phyloP scores from a whole-genome alignment of 2,113 vertebrate species.

The Fregata magnificens region DNA sequence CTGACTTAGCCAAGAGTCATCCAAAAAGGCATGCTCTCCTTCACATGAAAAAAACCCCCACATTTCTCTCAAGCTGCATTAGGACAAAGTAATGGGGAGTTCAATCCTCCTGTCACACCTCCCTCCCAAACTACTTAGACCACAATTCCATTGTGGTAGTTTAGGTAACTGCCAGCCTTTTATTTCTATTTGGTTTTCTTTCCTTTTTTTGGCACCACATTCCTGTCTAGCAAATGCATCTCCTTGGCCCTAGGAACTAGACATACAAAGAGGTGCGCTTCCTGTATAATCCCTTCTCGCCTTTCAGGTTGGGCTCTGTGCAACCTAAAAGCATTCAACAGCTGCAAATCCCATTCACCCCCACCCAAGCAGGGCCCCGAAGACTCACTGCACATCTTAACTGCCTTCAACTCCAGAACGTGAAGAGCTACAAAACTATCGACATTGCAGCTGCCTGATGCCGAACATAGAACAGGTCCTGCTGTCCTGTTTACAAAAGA shows the following conservation, averaged over 20 bases:
- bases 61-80: background rate
- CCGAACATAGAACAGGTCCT: background rate
- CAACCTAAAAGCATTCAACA: background rate
- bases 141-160: background rate
- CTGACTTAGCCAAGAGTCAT: background rate
- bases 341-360: slow-evolving; percentile 57
- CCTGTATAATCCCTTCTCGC: background rate
- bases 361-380: slow-evolving; percentile 43
- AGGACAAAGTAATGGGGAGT: background rate
- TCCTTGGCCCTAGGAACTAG: background rate
- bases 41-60: background rate
- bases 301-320: slow-evolving; percentile 61
- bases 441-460: slow-evolving; percentile 31
- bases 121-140: background rate
- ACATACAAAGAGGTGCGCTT: background rate
- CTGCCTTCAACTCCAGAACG: slow-evolving; percentile 58
- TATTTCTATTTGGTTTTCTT: background rate
- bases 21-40: background rate
- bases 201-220: background rate
- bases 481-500: background rate
- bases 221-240: background rate
- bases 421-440: slow-evolving; percentile 50
- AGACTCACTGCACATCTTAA: slow-evolving; percentile 62
- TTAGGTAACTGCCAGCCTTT: background rate
- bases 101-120: background rate